These are phyloP conservation scores for Amphipyra berbera DNA, from an alignment of 2,888 invertebrate species.

Conservation along the genomic window DNA sequence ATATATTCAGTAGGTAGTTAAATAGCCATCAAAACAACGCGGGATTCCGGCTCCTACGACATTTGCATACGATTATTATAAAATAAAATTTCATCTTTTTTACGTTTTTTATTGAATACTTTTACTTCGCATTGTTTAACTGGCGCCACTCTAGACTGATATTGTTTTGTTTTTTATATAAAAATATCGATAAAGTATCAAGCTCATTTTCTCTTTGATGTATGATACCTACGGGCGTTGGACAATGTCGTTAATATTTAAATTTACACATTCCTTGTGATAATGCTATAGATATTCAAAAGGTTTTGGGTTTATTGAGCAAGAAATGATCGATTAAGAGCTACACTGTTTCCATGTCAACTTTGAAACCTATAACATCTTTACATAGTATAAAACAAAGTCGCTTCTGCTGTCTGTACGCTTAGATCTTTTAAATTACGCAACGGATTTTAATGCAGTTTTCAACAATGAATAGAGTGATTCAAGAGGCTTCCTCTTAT, in stretches of 20 bases:
- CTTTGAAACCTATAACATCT: no score
- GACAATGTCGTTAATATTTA: constrained; percentile 17
- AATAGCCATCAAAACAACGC: constrained; percentile 48
- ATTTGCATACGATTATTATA: constrained; percentile 52
- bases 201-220: constrained; percentile 38
- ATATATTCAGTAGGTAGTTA: constrained; percentile 62
- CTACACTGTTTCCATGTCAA: constrained; percentile 9
- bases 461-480: no score
- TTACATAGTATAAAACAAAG: no score
- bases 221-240: constrained; percentile 38
- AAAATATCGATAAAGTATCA: constrained; percentile 20
- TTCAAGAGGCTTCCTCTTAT: no score
- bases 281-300: constrained; percentile 21
- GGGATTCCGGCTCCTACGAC: constrained; percentile 35
- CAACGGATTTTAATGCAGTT: no score
- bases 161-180: constrained; percentile 35
- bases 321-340: constrained; percentile 24
- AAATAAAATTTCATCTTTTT: constrained; percentile 32
- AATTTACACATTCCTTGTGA: constrained; percentile 34
- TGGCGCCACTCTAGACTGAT: constrained; percentile 50
- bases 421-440: no score
- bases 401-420: no score
- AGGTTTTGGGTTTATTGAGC: constrained; percentile 9
- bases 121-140: constrained; percentile 44
- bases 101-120: constrained; percentile 44